Percentiles rank a stretch among this genome's conserved stretches.
Evolutionary conservation across 2,113 vertebrate genomes (phyloP).

Genomic region (Rynchops niger): DNA sequence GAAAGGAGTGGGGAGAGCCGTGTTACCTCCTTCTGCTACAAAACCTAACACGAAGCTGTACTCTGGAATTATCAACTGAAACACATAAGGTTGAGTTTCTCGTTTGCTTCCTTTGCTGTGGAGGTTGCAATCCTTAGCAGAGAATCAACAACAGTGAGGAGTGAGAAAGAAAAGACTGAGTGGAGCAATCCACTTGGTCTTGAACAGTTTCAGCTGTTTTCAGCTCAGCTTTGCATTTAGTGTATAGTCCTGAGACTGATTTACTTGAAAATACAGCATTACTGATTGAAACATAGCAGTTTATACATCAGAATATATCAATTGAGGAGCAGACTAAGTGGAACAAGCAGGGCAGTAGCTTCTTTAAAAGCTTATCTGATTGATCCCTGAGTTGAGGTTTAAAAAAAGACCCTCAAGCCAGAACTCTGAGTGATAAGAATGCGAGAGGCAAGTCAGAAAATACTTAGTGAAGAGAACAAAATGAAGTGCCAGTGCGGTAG

Average conservation of each 20-base stretch:
- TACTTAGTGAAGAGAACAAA: background rate
- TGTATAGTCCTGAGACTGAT: background rate
- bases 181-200: fast-evolving
- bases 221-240: background rate
- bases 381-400: background rate
- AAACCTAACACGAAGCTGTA: background rate
- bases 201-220: background rate
- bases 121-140: background rate
- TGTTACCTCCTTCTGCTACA: background rate
- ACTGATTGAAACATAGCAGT: background rate
- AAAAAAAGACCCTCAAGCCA: background rate
- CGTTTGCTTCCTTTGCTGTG: background rate
- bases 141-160: background rate
- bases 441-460: background rate
- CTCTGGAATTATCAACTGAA: background rate
- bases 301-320: background rate
- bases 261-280: background rate
- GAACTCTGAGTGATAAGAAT: background rate
- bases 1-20: background rate
- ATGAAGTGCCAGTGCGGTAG: background rate
- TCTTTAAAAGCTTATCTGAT: background rate
- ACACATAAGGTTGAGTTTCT: background rate
- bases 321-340: background rate
- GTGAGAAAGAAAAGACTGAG: background rate
- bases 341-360: background rate